Percentiles rank a stretch among this genome's conserved stretches.
Conservation (phyloP, 2,113 vertebrate genomes). For the Brachionichthys hirsutus region DNA sequence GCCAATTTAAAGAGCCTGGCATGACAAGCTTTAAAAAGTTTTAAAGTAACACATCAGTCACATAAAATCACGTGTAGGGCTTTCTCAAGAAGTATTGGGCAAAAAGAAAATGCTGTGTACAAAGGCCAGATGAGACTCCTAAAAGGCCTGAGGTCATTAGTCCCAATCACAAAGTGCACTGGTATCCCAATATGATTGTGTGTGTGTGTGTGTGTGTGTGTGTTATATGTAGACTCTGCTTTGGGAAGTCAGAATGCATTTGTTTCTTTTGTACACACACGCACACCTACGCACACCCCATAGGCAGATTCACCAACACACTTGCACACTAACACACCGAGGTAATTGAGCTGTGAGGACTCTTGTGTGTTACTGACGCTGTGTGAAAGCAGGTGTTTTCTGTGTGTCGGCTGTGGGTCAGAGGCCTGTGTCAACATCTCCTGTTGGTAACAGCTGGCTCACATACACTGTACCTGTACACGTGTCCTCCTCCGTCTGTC, state of each 20-base stretch:
- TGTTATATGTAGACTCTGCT: too few species aligned
- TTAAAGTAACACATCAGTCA: too few species aligned
- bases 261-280: conserved; percentile 30
- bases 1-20: too few species aligned
- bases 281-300: conserved; percentile 10
- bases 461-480: conserved; percentile 13
- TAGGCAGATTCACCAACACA: not conserved
- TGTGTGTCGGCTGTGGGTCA: conserved; percentile 39
- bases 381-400: conserved; percentile 63
- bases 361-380: conserved; percentile 53
- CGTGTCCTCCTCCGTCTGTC: conserved; percentile 4
- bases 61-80: not conserved
- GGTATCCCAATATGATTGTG: conserved; percentile 10
- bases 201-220: not conserved
- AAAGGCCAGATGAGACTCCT: too few species aligned
- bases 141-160: too few species aligned
- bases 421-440: conserved; percentile 56
- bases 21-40: too few species aligned
- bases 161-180: too few species aligned
- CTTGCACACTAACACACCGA: conserved; percentile 2
- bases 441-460: conserved; percentile 23
- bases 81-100: conserved; percentile 8
- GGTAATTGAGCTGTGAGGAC: conserved; percentile 51
- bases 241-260: conserved; percentile 34
- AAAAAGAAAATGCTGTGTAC: conserved; percentile 35